These are phyloP conservation scores for Lagria hirta DNA, from an alignment of 2,888 invertebrate species.

Conservation along the genomic window DNA sequence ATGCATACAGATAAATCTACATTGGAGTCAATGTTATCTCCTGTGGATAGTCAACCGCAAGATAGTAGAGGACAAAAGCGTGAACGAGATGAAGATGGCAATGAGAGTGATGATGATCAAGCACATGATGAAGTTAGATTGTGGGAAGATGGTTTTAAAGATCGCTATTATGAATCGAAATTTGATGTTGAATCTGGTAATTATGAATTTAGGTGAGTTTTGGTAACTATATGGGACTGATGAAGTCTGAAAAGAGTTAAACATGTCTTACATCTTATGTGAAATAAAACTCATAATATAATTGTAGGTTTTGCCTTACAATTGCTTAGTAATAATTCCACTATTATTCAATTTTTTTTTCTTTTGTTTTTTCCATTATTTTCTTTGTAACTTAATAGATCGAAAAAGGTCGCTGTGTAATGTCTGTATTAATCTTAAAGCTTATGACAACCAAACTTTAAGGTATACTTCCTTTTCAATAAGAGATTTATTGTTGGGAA, in stretches of 20 bases:
- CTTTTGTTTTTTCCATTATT: too few relatives aligned
- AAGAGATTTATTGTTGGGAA: constrained; percentile 6
- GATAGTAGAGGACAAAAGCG: constrained; percentile 59
- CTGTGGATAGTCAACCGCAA: constrained; percentile 43
- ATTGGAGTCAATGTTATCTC: constrained; percentile 58
- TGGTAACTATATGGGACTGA: too few relatives aligned
- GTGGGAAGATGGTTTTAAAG: constrained; percentile 98
- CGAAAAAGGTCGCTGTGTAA: too few relatives aligned
- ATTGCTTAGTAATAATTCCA: too few relatives aligned
- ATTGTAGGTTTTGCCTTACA: too few relatives aligned
- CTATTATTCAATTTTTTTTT: too few relatives aligned
- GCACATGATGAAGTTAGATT: constrained; percentile 85
- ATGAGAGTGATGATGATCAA: constrained; percentile 67
- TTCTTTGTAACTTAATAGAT: too few relatives aligned
- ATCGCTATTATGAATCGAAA: constrained; percentile 95
- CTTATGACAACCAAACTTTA: background rate
- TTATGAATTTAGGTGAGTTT: constrained; percentile 72
- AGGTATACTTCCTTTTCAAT: too few relatives aligned
- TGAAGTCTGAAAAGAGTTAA: too few relatives aligned
- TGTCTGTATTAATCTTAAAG: too few relatives aligned
- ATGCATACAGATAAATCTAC: constrained; percentile 55
- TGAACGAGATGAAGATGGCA: constrained; percentile 52
- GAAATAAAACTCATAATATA: too few relatives aligned
- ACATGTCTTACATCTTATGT: too few relatives aligned
- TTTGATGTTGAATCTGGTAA: constrained; percentile 79